Percentiles rank a stretch among this genome's conserved stretches.
These are phyloP conservation scores for Sebastes oblongus DNA, from an alignment of 2,797 vertebrate genomes.

Conservation along the genomic window DNA sequence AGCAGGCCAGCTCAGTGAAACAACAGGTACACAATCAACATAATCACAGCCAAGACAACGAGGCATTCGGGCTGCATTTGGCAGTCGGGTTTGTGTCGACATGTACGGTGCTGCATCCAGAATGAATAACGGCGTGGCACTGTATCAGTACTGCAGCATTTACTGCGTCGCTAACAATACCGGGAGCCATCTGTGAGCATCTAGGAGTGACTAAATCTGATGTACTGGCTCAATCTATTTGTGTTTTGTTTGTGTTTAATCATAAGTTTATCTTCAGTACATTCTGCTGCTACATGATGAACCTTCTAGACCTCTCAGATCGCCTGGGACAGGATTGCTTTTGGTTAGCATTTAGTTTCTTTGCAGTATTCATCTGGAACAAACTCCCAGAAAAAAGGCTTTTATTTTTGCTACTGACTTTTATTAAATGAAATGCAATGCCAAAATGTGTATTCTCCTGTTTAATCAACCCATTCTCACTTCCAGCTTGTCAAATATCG, in stretches of 20 bases:
- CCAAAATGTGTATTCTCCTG: too few species aligned
- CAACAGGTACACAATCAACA: conserved; percentile 1
- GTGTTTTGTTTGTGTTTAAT: neutral
- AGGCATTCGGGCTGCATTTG: neutral
- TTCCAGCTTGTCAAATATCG: too few species aligned
- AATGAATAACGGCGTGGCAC: neutral
- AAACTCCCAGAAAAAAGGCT: neutral
- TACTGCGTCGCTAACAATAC: neutral
- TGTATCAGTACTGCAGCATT: neutral
- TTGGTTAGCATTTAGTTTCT: neutral
- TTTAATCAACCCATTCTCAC: too few species aligned
- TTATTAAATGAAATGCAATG: neutral
- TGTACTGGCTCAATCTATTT: neutral
- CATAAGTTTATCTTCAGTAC: neutral
- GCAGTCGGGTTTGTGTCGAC: neutral
- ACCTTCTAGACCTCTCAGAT: neutral
- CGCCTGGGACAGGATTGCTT: neutral
- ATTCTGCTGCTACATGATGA: neutral
- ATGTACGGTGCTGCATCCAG: neutral
- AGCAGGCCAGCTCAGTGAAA: neutral
- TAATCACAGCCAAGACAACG: neutral
- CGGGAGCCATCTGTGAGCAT: neutral
- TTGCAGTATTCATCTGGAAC: neutral
- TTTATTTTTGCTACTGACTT: neutral
- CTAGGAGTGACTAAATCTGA: neutral